These are phyloP conservation scores for Sphenodon punctatus DNA, from an alignment of 2,797 vertebrate species.

Conservation along the genomic window DNA sequence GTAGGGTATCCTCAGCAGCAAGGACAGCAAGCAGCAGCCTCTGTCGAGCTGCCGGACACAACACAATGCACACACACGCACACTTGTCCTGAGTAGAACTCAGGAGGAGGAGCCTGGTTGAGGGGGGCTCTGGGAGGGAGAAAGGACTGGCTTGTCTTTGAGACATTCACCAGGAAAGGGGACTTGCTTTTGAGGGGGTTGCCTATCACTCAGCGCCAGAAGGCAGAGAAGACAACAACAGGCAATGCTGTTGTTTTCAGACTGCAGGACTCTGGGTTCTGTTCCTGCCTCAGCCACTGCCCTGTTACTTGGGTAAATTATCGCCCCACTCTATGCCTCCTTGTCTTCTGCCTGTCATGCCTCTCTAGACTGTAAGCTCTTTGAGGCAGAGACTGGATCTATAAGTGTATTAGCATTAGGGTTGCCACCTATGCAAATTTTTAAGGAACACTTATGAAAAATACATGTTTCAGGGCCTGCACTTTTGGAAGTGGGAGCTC, in stretches of 20 bases:
- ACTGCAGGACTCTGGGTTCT: accelerated
- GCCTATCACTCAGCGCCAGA: too few species aligned
- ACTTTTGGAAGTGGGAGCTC: too few species aligned
- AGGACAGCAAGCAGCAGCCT: not conserved
- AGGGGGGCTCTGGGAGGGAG: not conserved
- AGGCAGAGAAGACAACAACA: not conserved
- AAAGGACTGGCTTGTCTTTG: not conserved
- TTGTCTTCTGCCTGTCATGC: not conserved
- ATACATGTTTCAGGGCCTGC: too few species aligned
- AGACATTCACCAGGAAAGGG: not conserved
- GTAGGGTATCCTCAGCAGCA: not conserved
- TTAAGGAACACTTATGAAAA: too few species aligned
- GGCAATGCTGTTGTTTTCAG: accelerated
- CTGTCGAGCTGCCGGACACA: not conserved
- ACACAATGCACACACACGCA: accelerated
- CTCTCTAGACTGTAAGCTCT: accelerated
- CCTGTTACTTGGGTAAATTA: not conserved
- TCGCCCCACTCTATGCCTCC: not conserved
- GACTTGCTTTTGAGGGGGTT: accelerated
- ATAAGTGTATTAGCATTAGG: too few species aligned
- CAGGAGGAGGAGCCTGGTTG: slow-evolving; percentile 35
- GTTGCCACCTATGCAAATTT: too few species aligned
- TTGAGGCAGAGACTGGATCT: too few species aligned
- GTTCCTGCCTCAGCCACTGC: not conserved
- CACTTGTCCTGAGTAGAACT: not conserved